Percentiles rank a stretch among this genome's conserved stretches.
These are phyloP conservation scores for Hoplostethus atlanticus DNA, from an alignment of 2,797 vertebrate genomes.

Conservation along the genomic window DNA sequence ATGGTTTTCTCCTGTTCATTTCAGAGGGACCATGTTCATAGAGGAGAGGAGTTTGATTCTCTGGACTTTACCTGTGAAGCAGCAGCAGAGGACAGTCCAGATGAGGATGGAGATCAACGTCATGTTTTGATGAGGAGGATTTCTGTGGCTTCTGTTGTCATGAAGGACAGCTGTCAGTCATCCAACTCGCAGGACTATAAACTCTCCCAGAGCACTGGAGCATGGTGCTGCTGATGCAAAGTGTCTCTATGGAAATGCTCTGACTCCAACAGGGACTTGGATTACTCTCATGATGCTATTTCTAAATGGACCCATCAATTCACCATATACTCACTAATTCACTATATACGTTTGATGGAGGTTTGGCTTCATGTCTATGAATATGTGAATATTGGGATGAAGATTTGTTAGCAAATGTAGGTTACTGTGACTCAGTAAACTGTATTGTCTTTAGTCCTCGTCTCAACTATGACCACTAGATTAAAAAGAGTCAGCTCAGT, in stretches of 20 bases:
- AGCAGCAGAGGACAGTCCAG: neutral
- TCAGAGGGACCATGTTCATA: neutral
- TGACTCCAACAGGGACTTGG: too few relatives aligned
- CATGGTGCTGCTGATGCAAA: slow-evolving; percentile 41
- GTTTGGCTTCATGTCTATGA: too few relatives aligned
- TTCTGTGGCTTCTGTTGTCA: slow-evolving; percentile 35
- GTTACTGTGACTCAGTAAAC: too few relatives aligned
- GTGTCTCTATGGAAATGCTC: slow-evolving; percentile 39
- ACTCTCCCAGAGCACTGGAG: slow-evolving; percentile 38
- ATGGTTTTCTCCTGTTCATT: neutral
- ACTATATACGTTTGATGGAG: too few relatives aligned
- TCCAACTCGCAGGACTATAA: slow-evolving; percentile 39
- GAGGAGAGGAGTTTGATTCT: neutral
- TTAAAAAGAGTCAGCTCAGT: too few relatives aligned
- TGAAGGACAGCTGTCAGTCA: slow-evolving; percentile 38
- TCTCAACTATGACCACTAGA: too few relatives aligned
- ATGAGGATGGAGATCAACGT: slow-evolving; percentile 23
- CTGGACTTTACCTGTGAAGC: too few relatives aligned
- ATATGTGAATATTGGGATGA: too few relatives aligned
- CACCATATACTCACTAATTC: too few relatives aligned
- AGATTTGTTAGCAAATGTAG: too few relatives aligned
- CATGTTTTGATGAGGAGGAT: slow-evolving; percentile 26
- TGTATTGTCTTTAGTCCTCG: too few relatives aligned
- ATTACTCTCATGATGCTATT: neutral
- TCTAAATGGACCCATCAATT: neutral